phyloP scores from a whole-genome alignment of 2,797 vertebrate species.

The Anomalospiza imberbis region DNA sequence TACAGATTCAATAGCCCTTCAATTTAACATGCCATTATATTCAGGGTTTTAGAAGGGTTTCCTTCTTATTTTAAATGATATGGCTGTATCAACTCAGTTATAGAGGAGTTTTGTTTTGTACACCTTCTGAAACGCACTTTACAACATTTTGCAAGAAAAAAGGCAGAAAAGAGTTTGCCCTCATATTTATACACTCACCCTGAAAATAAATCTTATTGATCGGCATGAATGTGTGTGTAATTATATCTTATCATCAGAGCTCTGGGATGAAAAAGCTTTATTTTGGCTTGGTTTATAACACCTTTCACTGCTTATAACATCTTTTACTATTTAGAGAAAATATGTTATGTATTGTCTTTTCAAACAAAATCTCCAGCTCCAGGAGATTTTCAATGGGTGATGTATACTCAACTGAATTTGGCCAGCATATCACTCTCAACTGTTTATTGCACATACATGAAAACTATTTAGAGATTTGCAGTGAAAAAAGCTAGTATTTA shows the following conservation, averaged over 20 bases:
- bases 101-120: not conserved
- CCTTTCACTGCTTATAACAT: not conserved
- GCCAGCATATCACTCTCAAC: not conserved
- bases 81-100: not conserved
- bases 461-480: not conserved
- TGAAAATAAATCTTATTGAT: no score
- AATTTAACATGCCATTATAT: not conserved
- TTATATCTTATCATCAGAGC: not conserved
- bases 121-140: not conserved
- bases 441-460: not conserved
- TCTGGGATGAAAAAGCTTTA: not conserved
- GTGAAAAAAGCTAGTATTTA: not conserved
- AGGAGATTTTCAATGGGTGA: not conserved
- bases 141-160: not conserved
- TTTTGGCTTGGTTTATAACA: not conserved
- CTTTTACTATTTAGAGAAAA: not conserved
- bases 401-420: not conserved
- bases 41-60: not conserved
- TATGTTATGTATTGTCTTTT: not conserved
- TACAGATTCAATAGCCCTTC: not conserved
- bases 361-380: not conserved
- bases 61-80: not conserved
- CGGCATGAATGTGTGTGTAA: not conserved
- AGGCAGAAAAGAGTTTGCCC: fast-evolving
- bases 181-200: not conserved